A percentile compares a stretch with the other conserved stretches of the same genome.
phyloP scores from a whole-genome alignment of 2,113 vertebrate species.

The Heterochromis multidens region DNA sequence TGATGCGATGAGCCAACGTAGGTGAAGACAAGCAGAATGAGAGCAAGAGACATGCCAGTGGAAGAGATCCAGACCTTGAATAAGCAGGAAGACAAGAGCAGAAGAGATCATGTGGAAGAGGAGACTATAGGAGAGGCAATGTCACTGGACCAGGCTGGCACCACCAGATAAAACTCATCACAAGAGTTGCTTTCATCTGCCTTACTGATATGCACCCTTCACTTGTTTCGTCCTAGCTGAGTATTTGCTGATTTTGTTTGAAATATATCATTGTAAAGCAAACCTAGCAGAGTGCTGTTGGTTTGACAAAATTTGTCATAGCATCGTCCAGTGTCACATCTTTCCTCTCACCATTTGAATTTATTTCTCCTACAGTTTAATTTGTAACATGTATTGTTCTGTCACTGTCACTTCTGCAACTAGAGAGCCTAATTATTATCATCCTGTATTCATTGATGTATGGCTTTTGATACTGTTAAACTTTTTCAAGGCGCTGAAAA shows the following conservation, averaged over 20 bases:
- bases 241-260: background rate
- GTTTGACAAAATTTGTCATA: background rate
- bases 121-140: constrained; percentile 38
- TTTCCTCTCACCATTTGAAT: background rate
- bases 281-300: background rate
- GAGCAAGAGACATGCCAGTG: constrained; percentile 21
- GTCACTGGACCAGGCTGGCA: constrained; percentile 36
- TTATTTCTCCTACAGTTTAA: background rate
- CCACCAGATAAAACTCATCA: constrained; percentile 2
- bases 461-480: background rate
- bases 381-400: background rate
- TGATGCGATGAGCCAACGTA: background rate
- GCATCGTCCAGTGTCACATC: background rate
- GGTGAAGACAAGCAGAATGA: background rate
- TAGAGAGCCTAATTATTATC: background rate
- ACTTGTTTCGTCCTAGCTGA: background rate
- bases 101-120: constrained; percentile 21
- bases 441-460: background rate
- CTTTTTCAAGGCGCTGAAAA: background rate
- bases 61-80: constrained; percentile 66
- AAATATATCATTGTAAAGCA: background rate
- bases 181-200: constrained; percentile 3
- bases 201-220: background rate
- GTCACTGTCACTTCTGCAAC: background rate
- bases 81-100: constrained; percentile 37